These are phyloP conservation scores for Porites rus DNA, from an alignment of 92 coral and sea anemone genomes.

Conservation along the genomic window DNA sequence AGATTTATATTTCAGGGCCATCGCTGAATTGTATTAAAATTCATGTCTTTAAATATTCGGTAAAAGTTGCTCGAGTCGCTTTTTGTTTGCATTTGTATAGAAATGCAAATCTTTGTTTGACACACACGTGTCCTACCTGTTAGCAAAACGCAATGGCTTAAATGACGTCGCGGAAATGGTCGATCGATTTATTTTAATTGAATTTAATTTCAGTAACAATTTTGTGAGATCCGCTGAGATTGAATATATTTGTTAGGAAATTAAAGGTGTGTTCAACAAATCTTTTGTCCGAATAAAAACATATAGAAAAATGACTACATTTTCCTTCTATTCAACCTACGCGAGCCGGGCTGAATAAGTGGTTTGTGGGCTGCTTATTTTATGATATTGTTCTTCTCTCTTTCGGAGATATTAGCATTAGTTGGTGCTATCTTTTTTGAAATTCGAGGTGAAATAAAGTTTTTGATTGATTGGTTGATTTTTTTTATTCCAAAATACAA, in stretches of 20 bases:
- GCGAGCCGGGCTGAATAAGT: too few species aligned
- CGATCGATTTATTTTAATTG: neutral
- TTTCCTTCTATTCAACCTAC: too few species aligned
- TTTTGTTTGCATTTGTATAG: conserved; percentile 19
- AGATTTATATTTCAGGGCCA: neutral
- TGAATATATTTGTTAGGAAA: neutral
- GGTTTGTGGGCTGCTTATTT: too few species aligned
- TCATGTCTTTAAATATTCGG: conserved; percentile 1
- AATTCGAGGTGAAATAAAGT: neutral
- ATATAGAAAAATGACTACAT: too few species aligned
- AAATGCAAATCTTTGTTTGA: conserved; percentile 25
- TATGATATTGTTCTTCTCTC: too few species aligned
- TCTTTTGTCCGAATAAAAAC: too few species aligned
- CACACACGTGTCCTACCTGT: conserved; percentile 18
- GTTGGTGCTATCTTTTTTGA: too few species aligned
- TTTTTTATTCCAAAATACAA: neutral
- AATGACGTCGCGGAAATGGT: conserved; percentile 3
- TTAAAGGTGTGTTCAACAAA: too few species aligned
- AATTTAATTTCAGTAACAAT: neutral
- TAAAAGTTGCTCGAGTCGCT: neutral
- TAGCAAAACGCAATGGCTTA: neutral
- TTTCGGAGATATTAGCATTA: too few species aligned
- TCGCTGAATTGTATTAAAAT: neutral
- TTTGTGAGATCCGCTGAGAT: too few species aligned
- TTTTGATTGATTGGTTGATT: neutral